Base-by-base conservation (phyloP, 2,888 invertebrate species). In the Lochmaea crataegi region DNA sequence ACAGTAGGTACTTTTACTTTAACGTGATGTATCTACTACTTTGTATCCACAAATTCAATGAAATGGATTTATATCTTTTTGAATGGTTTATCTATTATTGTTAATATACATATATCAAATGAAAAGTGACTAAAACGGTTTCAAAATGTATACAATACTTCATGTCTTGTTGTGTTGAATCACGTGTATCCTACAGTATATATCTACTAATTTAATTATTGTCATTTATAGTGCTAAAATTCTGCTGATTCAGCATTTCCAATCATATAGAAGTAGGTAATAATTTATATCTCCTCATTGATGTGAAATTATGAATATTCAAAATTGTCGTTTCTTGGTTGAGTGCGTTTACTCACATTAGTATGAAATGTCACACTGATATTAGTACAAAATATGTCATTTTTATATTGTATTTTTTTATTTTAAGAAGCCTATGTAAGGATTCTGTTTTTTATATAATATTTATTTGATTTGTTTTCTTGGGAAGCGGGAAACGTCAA, bases 371-470 rank as follows among this genome's bases (percentile, higher is more conserved):
- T 80, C 80, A 82, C 80, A 82, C 81, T 80, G 72, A 79, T 77
- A 77, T 79, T 81, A 83, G 82, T 83, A 83, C 83, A 83, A 83
- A 83, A 80, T 76, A 78, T 73, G 77, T 79, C 79, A 80, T 79
- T 81, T 79, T 81, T 81, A 78, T 75, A 76, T 77, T 76, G 71
- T 75, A 72, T 76, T 75, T 75, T 71, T 72, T 58, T 75, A 41
- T 41, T 61, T 61, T 22, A 32, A 41, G 18, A 61, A 61, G 11
- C 6, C 14, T 45, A 45, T 14, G 4, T 60, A 60, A 32, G 32
- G 22, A 32, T 60, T 38, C 7, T 60, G 60, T 60, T 32, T 78
- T 78, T 73, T 76, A 76, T 77, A 45, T 45, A 12, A 4, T 32
- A 4, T 5, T 32, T 32, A 32, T 32, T 32, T 32, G 32, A 32